These are phyloP conservation scores for Oikopleura dioica DNA, from an alignment of 23 tunicate species.

Conservation along the genomic window DNA sequence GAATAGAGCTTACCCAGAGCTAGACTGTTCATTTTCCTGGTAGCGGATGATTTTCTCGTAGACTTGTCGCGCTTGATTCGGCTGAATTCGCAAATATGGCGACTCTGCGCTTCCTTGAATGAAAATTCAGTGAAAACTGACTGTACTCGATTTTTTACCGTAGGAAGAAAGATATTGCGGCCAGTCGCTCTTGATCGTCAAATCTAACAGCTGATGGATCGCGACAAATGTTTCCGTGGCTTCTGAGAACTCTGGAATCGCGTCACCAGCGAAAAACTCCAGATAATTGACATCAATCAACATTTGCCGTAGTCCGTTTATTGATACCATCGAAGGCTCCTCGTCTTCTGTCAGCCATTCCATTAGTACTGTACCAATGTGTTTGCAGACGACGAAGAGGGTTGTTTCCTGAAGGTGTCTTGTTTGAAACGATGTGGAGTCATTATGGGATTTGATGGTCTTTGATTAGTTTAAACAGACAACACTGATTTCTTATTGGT, in stretches of 20 bases:
- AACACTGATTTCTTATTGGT: too few species aligned
- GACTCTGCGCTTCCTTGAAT: too few species aligned
- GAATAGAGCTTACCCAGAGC: too few species aligned
- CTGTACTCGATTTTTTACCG: too few species aligned
- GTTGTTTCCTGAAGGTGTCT: too few species aligned
- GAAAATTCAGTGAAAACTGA: too few species aligned
- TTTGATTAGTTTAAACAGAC: too few species aligned
- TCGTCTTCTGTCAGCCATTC: slow-evolving; percentile 1
- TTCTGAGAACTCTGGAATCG: neutral
- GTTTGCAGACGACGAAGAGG: neutral
- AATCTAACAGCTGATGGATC: slow-evolving; percentile 10
- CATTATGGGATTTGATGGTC: too few species aligned
- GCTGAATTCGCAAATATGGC: neutral
- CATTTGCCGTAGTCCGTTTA: neutral
- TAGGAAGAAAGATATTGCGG: neutral
- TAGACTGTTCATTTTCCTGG: neutral
- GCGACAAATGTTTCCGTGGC: neutral
- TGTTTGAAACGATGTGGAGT: too few species aligned
- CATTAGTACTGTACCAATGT: neutral
- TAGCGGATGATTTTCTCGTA: neutral
- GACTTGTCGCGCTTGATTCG: neutral
- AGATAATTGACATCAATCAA: neutral
- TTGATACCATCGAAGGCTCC: neutral
- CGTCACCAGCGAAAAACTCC: neutral
- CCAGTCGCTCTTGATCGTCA: slow-evolving; percentile 5